Evolutionary conservation across 1,140 invertebrate species (phyloP), one percentile per base, ranked within the genome.

Genomic region (Platorchestia sp.): DNA sequence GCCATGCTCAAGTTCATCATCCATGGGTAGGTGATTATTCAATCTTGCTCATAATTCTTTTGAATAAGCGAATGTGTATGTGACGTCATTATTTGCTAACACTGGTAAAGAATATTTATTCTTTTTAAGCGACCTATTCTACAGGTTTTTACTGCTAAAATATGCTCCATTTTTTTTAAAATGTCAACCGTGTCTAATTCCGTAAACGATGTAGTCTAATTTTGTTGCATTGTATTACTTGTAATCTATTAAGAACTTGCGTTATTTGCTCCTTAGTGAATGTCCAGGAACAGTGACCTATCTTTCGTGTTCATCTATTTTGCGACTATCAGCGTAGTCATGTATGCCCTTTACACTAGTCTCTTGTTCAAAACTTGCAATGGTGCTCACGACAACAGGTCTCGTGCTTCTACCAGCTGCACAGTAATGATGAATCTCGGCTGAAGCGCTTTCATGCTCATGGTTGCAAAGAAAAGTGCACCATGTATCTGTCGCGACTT

Each of bases 1-100:
- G 91, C 91, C 91, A 93, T 93, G 91, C 91, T 93, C 91, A 93
- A 93, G 91, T 93, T 93, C 91, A 93, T 93, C 91, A 93, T 44
- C 47, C 91, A 47, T 45, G 91, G 91, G 91, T 93, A 41, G 41
- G 87, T 90, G 36, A 19, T 75, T 75, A 10, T 22, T 75, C 14
- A 22, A 36, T 51, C 47, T 51, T 6, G 47, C 47, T 51, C 19
- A 19, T 51, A 51, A 19, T 51, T 19, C 19, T 51, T 51, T 51
- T 10, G 47, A 51, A 22, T 10, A 14, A 75, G 36, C 59, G 27
- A 27, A 36, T 75, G 59, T 19, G 59, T 75, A 1, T 75, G 7
- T 10, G 59, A 36, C 36, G 3, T 75, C 1, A 36, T 75, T 22
- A 75, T 10, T 75, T 51, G 7, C 7, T 36, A 14, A 75, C 59